Base-by-base conservation (phyloP, 2,797 vertebrate genomes). In the Scleropages formosus region DNA sequence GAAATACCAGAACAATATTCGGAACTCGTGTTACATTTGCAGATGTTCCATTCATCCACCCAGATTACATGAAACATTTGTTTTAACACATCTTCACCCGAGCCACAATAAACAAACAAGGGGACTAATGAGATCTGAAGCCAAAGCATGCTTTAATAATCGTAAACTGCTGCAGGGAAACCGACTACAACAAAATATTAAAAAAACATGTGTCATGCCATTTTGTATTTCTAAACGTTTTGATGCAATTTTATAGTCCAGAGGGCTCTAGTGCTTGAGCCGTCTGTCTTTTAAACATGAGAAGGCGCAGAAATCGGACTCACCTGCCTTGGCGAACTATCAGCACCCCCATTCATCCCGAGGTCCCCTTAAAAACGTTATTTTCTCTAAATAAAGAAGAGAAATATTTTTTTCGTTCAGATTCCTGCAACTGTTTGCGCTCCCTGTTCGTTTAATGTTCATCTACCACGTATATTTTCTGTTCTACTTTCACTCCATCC, bases 241-340 rank as follows among this genome's bases (percentile, higher is more conserved):
- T 46, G 77, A 15, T 65, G 53, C 53, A 12, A 39, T 72, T 27
- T 58, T 51, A 53, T 53, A 72, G n/a, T 12, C 58, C n/a, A 56
- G 16, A 58, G 20, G 8, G 46, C 12, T 31, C 8, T 24, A 62
- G 60, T 46, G 47, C 49, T 46, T 9, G 47, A 72, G 26, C 24
- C 66, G 62, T 77, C 53, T 39, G 63, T 59, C 26, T 68, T 44
- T 18, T 51, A 72, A 67, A 59, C 47, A 72, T 15, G 46, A 44
- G 44, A 27, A 63, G 53, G n/a, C 66, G 44, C 12, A 72, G 73
- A 75, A n/a, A 83, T 82, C 84, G 81, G 88, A 90, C 92, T 93
- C 89, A 93, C 92, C 92, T 93, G 90, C 84, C 85, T 82, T 83
- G 87, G 79, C 82, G 87, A 86, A 85, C 80, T 84, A 82, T 81